phyloP scores from a whole-genome alignment of 2,113 vertebrate species.

The Clinocottus analis region DNA sequence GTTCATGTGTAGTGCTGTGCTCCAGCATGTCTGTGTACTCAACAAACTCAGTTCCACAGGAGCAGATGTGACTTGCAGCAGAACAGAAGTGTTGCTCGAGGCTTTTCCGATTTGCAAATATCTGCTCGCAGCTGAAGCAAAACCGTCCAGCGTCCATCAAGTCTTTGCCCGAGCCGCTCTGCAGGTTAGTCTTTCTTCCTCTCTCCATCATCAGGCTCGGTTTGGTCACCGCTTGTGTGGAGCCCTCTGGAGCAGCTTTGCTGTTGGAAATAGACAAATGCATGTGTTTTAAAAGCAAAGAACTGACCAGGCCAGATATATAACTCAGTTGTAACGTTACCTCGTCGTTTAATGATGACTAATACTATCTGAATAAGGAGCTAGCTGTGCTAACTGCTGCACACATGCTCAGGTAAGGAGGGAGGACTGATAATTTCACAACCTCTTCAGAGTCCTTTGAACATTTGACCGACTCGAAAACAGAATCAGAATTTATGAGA shows the following conservation, averaged over 20 bases:
- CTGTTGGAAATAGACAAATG: constrained; percentile 1
- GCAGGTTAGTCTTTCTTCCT: constrained; percentile 13
- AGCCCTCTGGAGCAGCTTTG: not conserved
- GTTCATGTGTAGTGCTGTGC: constrained; percentile 72
- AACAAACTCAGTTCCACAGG: constrained; percentile 77
- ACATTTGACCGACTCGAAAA: not conserved
- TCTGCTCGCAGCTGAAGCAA: constrained; percentile 77
- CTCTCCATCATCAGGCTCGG: constrained; percentile 56
- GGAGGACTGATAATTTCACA: not conserved
- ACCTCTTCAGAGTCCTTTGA: not conserved
- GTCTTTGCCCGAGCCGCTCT: constrained; percentile 11
- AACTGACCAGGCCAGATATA: not conserved
- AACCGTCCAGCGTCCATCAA: constrained; percentile 51
- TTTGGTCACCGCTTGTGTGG: constrained; percentile 1
- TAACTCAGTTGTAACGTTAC: not conserved
- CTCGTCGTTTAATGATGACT: not conserved
- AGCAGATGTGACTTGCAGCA: constrained; percentile 73
- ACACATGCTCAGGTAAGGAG: not conserved
- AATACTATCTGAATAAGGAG: not conserved
- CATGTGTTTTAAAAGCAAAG: not conserved
- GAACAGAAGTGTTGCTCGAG: constrained; percentile 75
- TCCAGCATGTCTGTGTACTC: constrained; percentile 69
- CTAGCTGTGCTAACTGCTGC: not conserved
- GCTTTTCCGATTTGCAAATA: constrained; percentile 64
- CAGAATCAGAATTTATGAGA: not conserved